Percentiles rank a stretch among this genome's conserved stretches.
Conservation (phyloP, 2,888 invertebrate genomes). For the Tridacna crocea region DNA sequence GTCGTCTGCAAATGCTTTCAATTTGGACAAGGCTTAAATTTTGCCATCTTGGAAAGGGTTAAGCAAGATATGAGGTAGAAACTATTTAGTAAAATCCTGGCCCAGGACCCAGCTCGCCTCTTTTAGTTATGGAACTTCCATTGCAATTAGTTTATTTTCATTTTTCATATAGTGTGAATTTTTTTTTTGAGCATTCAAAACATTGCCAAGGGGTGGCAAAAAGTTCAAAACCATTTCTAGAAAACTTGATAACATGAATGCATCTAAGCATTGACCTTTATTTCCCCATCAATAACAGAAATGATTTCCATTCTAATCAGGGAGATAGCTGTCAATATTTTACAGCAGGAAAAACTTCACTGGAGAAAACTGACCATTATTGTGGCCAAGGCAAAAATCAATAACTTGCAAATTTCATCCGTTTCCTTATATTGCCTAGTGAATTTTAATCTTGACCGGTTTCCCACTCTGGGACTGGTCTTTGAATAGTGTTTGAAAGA, state of each 20-base stretch:
- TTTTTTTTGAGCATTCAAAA: too few species aligned
- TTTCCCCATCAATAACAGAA: slow-evolving; percentile 24
- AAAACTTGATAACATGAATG: slow-evolving; percentile 17
- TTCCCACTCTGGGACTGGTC: slow-evolving; percentile 13
- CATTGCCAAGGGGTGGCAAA: too few species aligned
- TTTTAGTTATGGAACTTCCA: too few species aligned
- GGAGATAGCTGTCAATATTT: slow-evolving; percentile 17
- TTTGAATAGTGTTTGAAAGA: slow-evolving; percentile 14
- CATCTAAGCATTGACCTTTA: slow-evolving; percentile 24
- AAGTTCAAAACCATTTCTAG: too few species aligned
- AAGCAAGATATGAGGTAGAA: too few species aligned
- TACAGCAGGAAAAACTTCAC: slow-evolving; percentile 23
- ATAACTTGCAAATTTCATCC: slow-evolving; percentile 58
- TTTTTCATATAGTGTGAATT: too few species aligned
- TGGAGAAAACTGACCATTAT: slow-evolving; percentile 32
- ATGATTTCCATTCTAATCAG: slow-evolving; percentile 28
- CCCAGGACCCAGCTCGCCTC: too few species aligned
- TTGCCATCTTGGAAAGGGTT: too few species aligned
- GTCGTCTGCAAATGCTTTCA: too few species aligned
- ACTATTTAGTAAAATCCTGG: too few species aligned
- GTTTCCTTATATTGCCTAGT: slow-evolving; percentile 44
- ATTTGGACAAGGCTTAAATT: too few species aligned
- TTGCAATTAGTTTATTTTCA: too few species aligned
- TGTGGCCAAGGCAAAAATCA: slow-evolving; percentile 37
- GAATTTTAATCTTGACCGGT: slow-evolving; percentile 57